Evolutionary conservation across 2,113 vertebrate species (phyloP), one percentile per base, ranked within the genome.

Genomic region (Gasterosteus nipponicus): DNA sequence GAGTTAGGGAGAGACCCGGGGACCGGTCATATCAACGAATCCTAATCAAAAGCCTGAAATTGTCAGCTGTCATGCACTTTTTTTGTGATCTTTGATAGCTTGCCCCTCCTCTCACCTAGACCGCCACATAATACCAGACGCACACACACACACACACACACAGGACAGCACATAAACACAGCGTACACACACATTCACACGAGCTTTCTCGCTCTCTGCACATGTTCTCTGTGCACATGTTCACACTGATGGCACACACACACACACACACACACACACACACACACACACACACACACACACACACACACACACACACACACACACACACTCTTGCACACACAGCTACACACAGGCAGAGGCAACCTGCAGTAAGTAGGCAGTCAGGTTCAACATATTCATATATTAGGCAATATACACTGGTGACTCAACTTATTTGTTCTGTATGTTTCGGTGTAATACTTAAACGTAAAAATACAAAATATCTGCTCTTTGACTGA

Each of bases 61-160:
- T 94, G 93, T 95, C 93, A 95, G 92, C 94, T 94, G 93, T 94
- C 93, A 94, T 87, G 93, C 89, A 93, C 89, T 91, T 90, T 91
- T 90, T 93, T 87, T 91, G 89, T 92, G 87, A 94, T 94, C 93
- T 93, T 90, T 92, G 90, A 92, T 92, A 86, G 89, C 90, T 81
- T 76, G 77, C 87, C 77, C 90, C 77, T 89, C 78, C 86, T 85
- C 87, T 81, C 80, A 87, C 90, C 80, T 82, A 74, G 57, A 80
- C 84, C 26, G 35, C 54, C 86, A 81, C 87, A 90, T 87, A 82
- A 89, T 86, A 83, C 78, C 61, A 60, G 46, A 42, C 49, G 41
- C 47, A 67, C 38, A 63, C 47, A 35, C 38, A 70, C 22, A 33
- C 57, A 68, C 56, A 68, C 66, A n/a, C 5, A 46, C 58, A 60